These are phyloP conservation scores for Muricea muricata DNA, from an alignment of 92 coral and sea anemone genomes.

Conservation along the genomic window DNA sequence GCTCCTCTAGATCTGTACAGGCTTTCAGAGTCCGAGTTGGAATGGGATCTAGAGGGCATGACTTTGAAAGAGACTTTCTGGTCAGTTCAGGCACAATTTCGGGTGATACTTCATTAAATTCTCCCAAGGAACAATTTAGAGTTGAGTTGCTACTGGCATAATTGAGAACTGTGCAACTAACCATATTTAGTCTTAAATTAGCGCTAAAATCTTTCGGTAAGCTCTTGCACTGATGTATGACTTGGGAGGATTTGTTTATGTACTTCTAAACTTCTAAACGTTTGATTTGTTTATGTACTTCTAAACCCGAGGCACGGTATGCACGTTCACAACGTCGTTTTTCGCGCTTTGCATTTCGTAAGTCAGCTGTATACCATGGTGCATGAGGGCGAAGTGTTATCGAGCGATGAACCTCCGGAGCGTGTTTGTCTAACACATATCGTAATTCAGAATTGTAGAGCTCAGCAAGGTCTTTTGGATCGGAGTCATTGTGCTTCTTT, in stretches of 20 bases:
- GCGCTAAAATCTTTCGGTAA: too few species aligned
- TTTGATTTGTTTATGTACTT: constrained; percentile 62
- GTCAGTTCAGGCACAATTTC: constrained; percentile 11
- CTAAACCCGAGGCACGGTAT: constrained; percentile 52
- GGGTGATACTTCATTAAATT: constrained; percentile 37
- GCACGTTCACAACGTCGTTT: constrained; percentile 49
- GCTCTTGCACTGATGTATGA: too few species aligned
- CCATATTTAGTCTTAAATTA: neutral
- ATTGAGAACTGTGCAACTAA: neutral
- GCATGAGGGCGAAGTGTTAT: constrained; percentile 55
- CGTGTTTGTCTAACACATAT: constrained; percentile 46
- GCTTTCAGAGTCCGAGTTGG: constrained; percentile 40
- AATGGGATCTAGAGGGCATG: constrained; percentile 48
- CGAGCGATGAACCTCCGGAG: constrained; percentile 44
- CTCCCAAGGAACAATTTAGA: neutral
- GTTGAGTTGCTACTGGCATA: neutral
- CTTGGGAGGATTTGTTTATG: too few species aligned
- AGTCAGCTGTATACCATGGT: constrained; percentile 49
- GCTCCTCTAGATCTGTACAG: constrained; percentile 3
- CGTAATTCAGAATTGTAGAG: constrained; percentile 51
- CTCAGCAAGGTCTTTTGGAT: constrained; percentile 46
- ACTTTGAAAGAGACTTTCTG: constrained; percentile 48
- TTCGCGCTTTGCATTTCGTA: constrained; percentile 48
- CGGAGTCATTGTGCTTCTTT: neutral
- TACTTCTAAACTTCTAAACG: too few species aligned